Evolutionary conservation across 2,888 invertebrate genomes (phyloP), one percentile per base, ranked within the genome.

Genomic region (Eulithis prunata): DNA sequence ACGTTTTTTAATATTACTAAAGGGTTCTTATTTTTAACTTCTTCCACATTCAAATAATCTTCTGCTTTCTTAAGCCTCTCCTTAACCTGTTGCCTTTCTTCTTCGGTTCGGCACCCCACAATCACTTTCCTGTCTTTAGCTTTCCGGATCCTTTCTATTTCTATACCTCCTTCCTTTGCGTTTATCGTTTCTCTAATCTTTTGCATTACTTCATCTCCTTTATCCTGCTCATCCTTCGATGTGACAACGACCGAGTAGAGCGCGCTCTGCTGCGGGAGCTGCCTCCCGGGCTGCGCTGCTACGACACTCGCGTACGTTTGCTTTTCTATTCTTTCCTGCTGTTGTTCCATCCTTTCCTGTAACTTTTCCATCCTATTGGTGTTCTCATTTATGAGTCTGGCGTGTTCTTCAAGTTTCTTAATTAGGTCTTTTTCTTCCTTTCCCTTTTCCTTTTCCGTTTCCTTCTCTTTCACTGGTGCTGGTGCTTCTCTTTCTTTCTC

Each of bases 101-200:
- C 45, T n/a, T 45, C 11, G 3, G 45, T 45, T 12, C 3, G 3
- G 45, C 7, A 45, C 5, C 45, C 45, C 7, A 45, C 45, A 5
- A 45, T 45, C 1, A 45, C 45, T 6, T 45, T 45, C 45, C 45
- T 45, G 10, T 45, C 45, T 3, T 67, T 62, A 52, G 66, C 57
- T 62, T 62, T 32, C 14, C 49, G 5, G 8, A 49, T 5, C 14
- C 4, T 49, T 11, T 45, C 45, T 12, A 45, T 11, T 12, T 4
- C 12, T 45, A 45, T 12, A 1, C 45, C 8, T 8, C 45, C 45
- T 11, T 45, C 45, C 45, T 45, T 45, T 11, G 45, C 45, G 1
- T 45, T 45, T 3, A 45, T 6, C 4, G 45, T 11, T 0, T 11
- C n/a, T n/a, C 45, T 3, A 2, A 45, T 45, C n/a, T 45, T 45